Base-by-base conservation (phyloP, 2,113 vertebrate genomes). In the Erythrocercus mccallii region DNA sequence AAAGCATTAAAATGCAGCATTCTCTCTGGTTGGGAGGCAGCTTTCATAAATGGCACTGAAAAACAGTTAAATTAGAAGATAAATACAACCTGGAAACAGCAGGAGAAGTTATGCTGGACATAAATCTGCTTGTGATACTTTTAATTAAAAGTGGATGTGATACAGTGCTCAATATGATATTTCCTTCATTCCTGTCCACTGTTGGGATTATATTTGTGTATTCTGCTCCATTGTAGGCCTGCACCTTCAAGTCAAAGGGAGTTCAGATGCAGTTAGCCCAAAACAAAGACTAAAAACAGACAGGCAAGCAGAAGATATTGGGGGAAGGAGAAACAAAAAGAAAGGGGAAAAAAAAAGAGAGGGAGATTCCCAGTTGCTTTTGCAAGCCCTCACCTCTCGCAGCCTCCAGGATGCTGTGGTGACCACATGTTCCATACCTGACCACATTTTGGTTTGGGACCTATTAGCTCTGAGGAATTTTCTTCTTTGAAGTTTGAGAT, bases 61-160 rank as follows among this genome's bases (percentile, higher is more conserved):
- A 96, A 94, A 82, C 88, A 95, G 95, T 96, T 92, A 90, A 97
- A 95, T 86, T 92, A 89, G 69, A 76, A 92, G 86, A 94, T 60
- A 96, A 93, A 96, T 93, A 86, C 88, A 93, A 96, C 88, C 96
- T 94, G 88, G 53, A 94, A 97, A 95, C 90, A 96, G 95, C 93
- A 90, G 93, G 92, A 90, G 88, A 93, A 93, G 80, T 92, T 96
- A 96, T 76, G 80, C 60, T 0, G 2, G 92, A 95, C 93, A 95
- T 97, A 96, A 96, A 96, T 97, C 93, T 96, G 72, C 90, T 90
- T 79, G 88, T 90, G 90, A 96, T 93, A 86, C 92, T 92, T 97
- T 96, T 96, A 96, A 96, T 96, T 96, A 96, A 96, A 95, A 86
- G 69, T 74, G 88, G 77, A 81, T 95, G 76, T 60, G 93, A 90